Conservation (phyloP, 2,888 invertebrate species). For the Leptura quadrifasciata region DNA sequence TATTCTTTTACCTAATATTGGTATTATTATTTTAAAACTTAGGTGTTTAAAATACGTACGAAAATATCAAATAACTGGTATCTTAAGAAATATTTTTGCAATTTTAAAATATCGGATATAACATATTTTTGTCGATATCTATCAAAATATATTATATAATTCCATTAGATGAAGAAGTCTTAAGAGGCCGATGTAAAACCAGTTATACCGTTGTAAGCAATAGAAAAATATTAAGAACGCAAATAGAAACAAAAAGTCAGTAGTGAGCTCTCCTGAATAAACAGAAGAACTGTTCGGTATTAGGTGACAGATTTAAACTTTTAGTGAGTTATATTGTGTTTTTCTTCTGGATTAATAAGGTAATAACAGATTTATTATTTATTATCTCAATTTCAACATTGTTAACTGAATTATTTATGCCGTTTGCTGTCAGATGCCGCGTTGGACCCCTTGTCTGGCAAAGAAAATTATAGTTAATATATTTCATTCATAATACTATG, state of each 20-base stretch:
- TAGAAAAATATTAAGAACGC: not conserved
- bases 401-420: conserved; percentile 29
- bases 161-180: not conserved
- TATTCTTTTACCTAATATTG: too few relatives aligned
- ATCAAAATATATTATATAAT: not conserved
- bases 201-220: conserved; percentile 3
- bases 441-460: too few relatives aligned
- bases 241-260: conserved; percentile 26
- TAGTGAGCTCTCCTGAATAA: conserved; percentile 49
- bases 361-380: conserved; percentile 43
- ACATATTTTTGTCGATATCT: not conserved
- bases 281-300: conserved; percentile 41
- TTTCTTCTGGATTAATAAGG: conserved; percentile 41
- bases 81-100: too few relatives aligned
- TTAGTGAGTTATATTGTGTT: conserved; percentile 29
- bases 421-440: not conserved
- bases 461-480: not conserved
- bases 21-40: too few relatives aligned
- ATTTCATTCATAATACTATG: not conserved
- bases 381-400: conserved; percentile 4
- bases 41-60: too few relatives aligned
- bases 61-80: too few relatives aligned
- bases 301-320: conserved; percentile 47
- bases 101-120: too few relatives aligned
- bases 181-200: conserved; percentile 14